phyloP scores from a whole-genome alignment of 2,797 vertebrate genomes.

The Coendou prehensilis region DNA sequence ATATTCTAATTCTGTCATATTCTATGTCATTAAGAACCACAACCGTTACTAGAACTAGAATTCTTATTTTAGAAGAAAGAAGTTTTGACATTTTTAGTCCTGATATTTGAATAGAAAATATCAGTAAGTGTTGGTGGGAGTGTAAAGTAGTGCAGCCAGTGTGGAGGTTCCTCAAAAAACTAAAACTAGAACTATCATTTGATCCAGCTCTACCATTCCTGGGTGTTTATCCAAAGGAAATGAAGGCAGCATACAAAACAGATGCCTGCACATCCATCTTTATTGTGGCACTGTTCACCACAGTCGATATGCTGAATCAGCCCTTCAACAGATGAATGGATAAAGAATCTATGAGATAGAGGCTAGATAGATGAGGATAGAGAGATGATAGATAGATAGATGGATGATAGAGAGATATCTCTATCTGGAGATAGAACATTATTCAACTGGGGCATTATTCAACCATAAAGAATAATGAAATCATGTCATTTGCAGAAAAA shows the following conservation, averaged over 20 bases:
- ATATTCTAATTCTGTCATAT: not conserved
- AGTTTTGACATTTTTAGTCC: not conserved
- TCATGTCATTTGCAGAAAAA: not conserved
- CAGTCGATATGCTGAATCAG: not conserved
- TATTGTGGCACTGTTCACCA: not conserved
- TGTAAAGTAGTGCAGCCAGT: not conserved
- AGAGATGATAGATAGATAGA: too few species aligned
- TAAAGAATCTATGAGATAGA: not conserved
- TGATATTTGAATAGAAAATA: constrained; percentile 8
- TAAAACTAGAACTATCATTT: not conserved
- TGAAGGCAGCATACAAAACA: not conserved
- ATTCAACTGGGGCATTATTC: not conserved
- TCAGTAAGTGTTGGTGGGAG: not conserved
- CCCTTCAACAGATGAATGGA: not conserved
- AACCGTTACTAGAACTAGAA: not conserved
- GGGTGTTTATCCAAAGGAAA: not conserved
- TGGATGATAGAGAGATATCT: not conserved
- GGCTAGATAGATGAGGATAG: not conserved
- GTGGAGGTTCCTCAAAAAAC: not conserved
- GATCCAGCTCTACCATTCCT: not conserved
- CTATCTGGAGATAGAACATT: not conserved
- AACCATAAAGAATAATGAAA: not conserved
- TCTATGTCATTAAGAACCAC: not conserved
- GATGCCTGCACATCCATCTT: not conserved
- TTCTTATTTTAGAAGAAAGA: not conserved